Percentiles rank a stretch among this genome's conserved stretches.
phyloP scores from a whole-genome alignment of 2,888 invertebrate genomes.

The Stegana nigrithorax region DNA sequence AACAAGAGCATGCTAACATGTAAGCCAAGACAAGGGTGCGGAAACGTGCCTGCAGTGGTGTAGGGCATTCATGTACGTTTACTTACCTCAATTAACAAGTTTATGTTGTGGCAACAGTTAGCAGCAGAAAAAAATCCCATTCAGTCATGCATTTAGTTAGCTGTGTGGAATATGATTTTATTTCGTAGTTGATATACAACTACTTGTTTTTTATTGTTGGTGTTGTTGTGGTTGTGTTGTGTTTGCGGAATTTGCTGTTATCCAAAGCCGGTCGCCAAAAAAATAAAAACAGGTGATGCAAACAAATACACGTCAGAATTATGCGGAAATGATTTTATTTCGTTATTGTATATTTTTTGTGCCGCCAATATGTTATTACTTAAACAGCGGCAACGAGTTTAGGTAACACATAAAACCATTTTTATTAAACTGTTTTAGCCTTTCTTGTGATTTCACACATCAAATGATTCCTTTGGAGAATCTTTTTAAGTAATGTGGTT shows the following conservation, averaged over 20 bases:
- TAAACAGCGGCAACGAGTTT: no score
- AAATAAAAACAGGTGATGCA: neutral
- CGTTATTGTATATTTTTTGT: no score
- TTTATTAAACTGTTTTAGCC: no score
- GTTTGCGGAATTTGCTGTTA: no score
- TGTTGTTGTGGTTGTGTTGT: slow-evolving; percentile 1
- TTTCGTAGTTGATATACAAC: no score
- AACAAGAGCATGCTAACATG: neutral
- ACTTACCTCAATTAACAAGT: slow-evolving; percentile 9
- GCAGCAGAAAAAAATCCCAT: neutral
- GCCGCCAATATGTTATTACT: no score
- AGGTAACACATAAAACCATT: no score
- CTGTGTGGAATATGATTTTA: neutral
- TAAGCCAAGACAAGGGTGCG: neutral
- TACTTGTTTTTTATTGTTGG: neutral
- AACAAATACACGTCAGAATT: neutral
- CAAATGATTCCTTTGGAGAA: no score
- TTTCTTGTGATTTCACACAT: no score
- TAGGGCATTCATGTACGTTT: neutral
- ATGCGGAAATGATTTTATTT: slow-evolving; percentile 7
- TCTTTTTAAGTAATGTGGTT: no score
- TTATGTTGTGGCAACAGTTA: neutral
- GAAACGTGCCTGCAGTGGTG: neutral
- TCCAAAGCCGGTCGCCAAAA: neutral
- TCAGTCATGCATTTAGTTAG: neutral